Conservation (phyloP, 2,113 vertebrate genomes). For the Myodes glareolus region DNA sequence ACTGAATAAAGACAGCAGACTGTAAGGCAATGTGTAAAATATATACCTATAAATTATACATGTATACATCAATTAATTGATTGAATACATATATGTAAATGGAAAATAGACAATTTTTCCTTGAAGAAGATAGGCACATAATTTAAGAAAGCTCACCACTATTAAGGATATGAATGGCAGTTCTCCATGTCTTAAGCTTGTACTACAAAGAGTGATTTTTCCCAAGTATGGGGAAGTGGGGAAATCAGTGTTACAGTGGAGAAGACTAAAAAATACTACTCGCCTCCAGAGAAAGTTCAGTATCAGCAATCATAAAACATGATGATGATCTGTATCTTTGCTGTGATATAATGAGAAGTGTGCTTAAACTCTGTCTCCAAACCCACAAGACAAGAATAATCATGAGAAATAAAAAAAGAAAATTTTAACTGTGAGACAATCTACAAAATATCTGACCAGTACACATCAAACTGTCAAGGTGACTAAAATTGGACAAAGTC, state of each 20-base stretch:
- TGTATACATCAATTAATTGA: not conserved
- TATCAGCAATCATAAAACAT: not conserved
- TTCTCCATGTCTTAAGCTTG: not conserved
- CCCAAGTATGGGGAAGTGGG: not conserved
- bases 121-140: not conserved
- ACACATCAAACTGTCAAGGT: conserved; percentile 12
- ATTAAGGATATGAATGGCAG: not conserved
- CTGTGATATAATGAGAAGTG: not conserved
- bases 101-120: not conserved
- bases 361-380: not conserved
- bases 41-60: not conserved
- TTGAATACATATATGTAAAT: not conserved
- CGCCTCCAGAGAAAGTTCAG: not conserved
- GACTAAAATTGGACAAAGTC: not conserved
- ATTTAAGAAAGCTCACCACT: not conserved
- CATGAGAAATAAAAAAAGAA: not conserved
- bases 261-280: not conserved
- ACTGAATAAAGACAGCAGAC: not conserved
- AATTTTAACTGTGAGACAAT: not conserved
- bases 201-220: not conserved
- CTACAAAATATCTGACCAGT: not conserved
- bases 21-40: not conserved
- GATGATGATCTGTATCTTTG: not conserved
- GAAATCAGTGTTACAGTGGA: not conserved
- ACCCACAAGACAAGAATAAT: not conserved